These are phyloP conservation scores for Pseudochromis fuscus DNA, from an alignment of 2,797 vertebrate species.

Conservation along the genomic window DNA sequence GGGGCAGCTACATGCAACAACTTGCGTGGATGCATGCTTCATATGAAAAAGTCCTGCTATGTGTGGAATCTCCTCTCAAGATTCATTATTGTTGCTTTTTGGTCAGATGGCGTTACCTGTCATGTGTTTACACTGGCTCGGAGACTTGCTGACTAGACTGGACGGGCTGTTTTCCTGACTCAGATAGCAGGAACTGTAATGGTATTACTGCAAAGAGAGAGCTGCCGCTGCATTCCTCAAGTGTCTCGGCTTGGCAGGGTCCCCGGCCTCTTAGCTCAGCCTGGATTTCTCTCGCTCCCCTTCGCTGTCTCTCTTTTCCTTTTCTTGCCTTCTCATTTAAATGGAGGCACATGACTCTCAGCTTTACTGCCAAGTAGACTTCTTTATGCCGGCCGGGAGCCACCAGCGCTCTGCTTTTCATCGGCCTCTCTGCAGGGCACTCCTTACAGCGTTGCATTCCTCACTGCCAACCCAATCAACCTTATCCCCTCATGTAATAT, in stretches of 20 bases:
- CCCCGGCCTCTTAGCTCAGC: slow-evolving; percentile 62
- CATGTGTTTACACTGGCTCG: slow-evolving; percentile 45
- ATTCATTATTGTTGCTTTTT: neutral
- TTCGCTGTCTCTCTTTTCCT: slow-evolving; percentile 30
- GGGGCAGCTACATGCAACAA: neutral
- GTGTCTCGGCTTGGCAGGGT: slow-evolving; percentile 74
- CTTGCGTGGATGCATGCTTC: neutral
- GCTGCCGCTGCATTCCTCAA: slow-evolving; percentile 74
- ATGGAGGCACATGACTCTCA: slow-evolving; percentile 79
- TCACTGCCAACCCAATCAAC: slow-evolving; percentile 32
- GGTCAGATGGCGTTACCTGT: slow-evolving; percentile 29
- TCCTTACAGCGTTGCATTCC: slow-evolving; percentile 58
- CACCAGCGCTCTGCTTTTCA: slow-evolving; percentile 67
- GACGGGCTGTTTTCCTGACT: slow-evolving; percentile 62
- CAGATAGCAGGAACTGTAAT: slow-evolving; percentile 56
- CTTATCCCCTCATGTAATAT: slow-evolving; percentile 18
- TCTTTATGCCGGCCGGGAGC: slow-evolving; percentile 65
- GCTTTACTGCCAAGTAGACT: slow-evolving; percentile 67
- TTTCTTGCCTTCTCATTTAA: slow-evolving; percentile 71
- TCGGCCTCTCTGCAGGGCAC: slow-evolving; percentile 60
- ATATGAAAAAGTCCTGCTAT: neutral
- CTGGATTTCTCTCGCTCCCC: slow-evolving; percentile 48
- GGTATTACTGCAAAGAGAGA: slow-evolving; percentile 45
- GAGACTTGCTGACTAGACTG: slow-evolving; percentile 66
- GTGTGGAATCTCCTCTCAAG: slow-evolving; percentile 13